Evolutionary conservation across 2,113 vertebrate genomes (phyloP), one percentile per base, ranked within the genome.

Genomic region (Gallinago paraguaiae): DNA sequence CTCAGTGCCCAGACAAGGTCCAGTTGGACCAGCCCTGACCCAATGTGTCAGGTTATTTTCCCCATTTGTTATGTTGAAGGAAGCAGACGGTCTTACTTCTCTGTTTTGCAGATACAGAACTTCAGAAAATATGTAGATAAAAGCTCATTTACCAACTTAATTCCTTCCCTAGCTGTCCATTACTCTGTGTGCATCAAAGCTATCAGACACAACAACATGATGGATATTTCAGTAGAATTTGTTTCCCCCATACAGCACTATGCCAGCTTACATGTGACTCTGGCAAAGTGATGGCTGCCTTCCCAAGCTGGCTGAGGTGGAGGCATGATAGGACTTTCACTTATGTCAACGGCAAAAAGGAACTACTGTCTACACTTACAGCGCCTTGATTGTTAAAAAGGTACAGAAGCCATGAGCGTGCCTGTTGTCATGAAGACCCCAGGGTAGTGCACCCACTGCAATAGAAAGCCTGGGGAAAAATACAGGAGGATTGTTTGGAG

Each of bases 401-500:
- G 28, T 45, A 59, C 0, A 4, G 82, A 81, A 82, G 28, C n/a
- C 45, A 11, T 45, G 27, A 82, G 41, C 6, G 19, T 77, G 35
- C 59, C 35, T 70, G 33, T 80, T 80, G 51, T 30, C 53, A 54
- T 63, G 45, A 64, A 93, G 80, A 81, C 48, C 17, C 17, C 59
- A 67, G 45, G 48, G 20, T 48, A 3, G 1, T n/a, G 45, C 20
- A 69, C 41, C 43, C 70, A 63, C n/a, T 92, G 50, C 59, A 63
- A 4, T 50, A 41, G 31, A 67, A 85, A 91, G n/a, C 78, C 48
- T 51, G 57, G 51, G 54, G 69, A 18, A 91, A 91, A 96, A 39
- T 74, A 80, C 48, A 70, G 82, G 35, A 91, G 60, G 50, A 76
- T 24, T 93, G 51, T 85, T 94, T 93, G 81, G 70, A 86, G 93